A percentile compares a stretch with the other conserved stretches of the same genome.
Evolutionary conservation across 2,888 invertebrate species (phyloP).

Genomic region (Oxyteleia sp.): DNA sequence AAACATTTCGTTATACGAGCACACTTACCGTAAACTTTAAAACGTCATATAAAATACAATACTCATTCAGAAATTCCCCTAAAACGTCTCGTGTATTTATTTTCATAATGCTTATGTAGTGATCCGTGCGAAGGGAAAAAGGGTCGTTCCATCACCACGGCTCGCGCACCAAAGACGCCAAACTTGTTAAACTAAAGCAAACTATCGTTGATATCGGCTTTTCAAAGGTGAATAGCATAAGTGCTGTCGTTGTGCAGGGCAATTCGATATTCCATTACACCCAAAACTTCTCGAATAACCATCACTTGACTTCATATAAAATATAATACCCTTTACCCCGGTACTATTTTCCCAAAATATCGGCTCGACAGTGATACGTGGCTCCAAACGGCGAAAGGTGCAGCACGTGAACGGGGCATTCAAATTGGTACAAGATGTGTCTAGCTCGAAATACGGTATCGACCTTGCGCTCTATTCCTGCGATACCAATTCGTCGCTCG

Average conservation of each 20-base stretch:
- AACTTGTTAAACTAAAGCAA: slow-evolving; percentile 83
- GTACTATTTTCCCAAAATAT: slow-evolving; percentile 26
- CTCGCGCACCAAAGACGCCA: slow-evolving; percentile 71
- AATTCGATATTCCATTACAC: slow-evolving; percentile 59
- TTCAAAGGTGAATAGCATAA: slow-evolving; percentile 46
- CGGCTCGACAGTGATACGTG: slow-evolving; percentile 7
- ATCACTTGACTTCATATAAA: slow-evolving; percentile 36
- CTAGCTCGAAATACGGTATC: not conserved
- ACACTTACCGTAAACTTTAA: slow-evolving; percentile 52
- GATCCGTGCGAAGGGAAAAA: not conserved
- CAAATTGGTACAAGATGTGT: not conserved
- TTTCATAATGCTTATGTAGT: slow-evolving; percentile 23
- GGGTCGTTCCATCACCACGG: slow-evolving; percentile 27
- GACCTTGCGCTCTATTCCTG: too few species aligned
- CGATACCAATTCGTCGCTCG: too few species aligned
- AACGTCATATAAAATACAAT: slow-evolving; percentile 43
- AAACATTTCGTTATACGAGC: slow-evolving; percentile 43
- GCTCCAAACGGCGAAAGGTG: not conserved
- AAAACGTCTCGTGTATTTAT: slow-evolving; percentile 34
- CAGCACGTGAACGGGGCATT: not conserved
- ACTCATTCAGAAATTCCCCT: slow-evolving; percentile 30
- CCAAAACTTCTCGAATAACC: slow-evolving; percentile 58
- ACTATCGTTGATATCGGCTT: slow-evolving; percentile 79
- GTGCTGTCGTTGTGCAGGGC: slow-evolving; percentile 36
- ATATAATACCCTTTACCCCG: slow-evolving; percentile 20